phyloP scores from a whole-genome alignment of 2,888 invertebrate genomes.

The Seladonia tumulorum region DNA sequence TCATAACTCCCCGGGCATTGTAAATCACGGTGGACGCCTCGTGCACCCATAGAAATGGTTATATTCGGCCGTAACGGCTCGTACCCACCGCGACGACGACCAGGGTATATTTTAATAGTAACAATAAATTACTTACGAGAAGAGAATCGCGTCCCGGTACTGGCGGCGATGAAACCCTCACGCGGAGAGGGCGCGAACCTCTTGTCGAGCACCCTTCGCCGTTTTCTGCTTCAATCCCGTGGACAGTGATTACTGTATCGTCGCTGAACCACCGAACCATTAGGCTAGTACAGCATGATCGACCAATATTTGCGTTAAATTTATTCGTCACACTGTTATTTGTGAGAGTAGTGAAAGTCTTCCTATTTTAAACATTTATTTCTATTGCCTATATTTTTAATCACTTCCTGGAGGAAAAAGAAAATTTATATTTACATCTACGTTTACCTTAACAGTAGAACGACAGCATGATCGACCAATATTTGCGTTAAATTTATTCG shows the following conservation, averaged over 20 bases:
- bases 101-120: conserved; percentile 82
- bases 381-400: neutral
- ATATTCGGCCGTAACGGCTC: conserved; percentile 81
- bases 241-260: neutral
- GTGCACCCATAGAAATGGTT: conserved; percentile 82
- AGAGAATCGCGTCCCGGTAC: conserved; percentile 73
- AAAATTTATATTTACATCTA: neutral
- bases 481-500: neutral
- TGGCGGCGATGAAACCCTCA: conserved; percentile 77
- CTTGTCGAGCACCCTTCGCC: conserved; percentile 47
- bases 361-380: neutral
- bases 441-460: too few relatives aligned
- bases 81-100: conserved; percentile 81
- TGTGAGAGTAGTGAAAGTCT: neutral
- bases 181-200: conserved; percentile 69
- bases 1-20: conserved; percentile 82
- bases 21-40: conserved; percentile 82
- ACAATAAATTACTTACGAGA: conserved; percentile 81
- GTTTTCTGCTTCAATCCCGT: conserved; percentile 8
- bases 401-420: neutral
- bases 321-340: neutral
- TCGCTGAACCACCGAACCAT: neutral
- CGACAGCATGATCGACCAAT: neutral
- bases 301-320: neutral
- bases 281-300: neutral